phyloP scores from a whole-genome alignment of 2,113 vertebrate genomes.

The Tauraco erythrolophus region DNA sequence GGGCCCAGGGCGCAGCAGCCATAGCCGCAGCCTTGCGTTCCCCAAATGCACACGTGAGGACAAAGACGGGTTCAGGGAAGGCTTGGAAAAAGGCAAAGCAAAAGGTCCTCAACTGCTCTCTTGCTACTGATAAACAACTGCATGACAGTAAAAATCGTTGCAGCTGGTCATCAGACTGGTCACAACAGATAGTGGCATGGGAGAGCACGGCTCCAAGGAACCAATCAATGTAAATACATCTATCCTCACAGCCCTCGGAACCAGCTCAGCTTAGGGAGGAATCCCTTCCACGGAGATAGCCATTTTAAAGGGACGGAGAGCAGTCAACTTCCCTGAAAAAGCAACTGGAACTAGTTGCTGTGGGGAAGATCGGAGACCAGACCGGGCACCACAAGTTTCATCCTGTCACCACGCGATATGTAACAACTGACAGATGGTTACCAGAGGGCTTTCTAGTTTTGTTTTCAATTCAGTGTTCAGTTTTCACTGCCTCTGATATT shows the following conservation, averaged over 20 bases:
- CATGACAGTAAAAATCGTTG: neutral
- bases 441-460: neutral
- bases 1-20: neutral
- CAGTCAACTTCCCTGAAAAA: neutral
- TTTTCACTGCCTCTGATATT: neutral
- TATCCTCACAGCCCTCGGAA: neutral
- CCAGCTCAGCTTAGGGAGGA: neutral
- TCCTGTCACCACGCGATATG: neutral
- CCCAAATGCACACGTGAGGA: fast-evolving
- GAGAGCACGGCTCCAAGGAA: neutral
- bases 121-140: neutral
- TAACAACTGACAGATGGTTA: neutral
- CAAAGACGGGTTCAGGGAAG: neutral
- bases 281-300: neutral
- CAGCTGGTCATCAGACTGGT: neutral
- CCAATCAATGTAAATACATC: neutral
- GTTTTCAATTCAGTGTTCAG: neutral
- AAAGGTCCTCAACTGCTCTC: neutral
- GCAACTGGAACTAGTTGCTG: neutral
- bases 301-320: neutral
- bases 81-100: neutral
- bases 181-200: neutral
- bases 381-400: neutral
- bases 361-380: neutral
- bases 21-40: neutral